Evolutionary conservation across 2,113 vertebrate genomes (phyloP), one percentile per base, ranked within the genome.

Genomic region (Oplegnathus fasciatus): DNA sequence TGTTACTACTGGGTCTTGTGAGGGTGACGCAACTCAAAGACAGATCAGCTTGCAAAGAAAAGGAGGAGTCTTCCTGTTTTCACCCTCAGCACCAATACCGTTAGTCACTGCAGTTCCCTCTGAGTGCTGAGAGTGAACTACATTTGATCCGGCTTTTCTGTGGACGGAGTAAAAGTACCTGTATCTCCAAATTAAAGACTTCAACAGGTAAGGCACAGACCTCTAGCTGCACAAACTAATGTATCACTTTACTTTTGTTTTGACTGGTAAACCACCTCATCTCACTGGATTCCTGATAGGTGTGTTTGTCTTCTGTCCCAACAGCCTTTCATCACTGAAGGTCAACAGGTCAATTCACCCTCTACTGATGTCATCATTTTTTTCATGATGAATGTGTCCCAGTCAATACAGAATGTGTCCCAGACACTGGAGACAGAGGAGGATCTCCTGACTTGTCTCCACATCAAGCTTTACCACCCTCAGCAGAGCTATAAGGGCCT

Each of bases 401-500:
- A n/a, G n/a, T n/a, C 34, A 37, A 37, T 37, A 37, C 3, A 4
- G 89, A 84, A 22, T 93, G 82, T 22, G 18, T 95, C 95, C 30
- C 95, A 96, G 91, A 96, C 92, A 0, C 85, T 94, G 0, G 96
- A 96, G 65, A 99, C 98, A 0, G 97, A 99, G 86, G 94, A 94
- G 67, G 97, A 98, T 86, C 94, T 94, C 0, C 76, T 95, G 8
- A 96, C 97, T 0, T 97, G 96, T 78, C 96, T 99, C 37, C 94
- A 92, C 77, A 69, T 99, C 75, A 96, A 95, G 4, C 34, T 98
- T 1, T 98, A 97, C 88, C 96, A 99, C 79, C 97, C 97, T 0
- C 92, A 94, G 54, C 97, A 97, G 70, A n/a, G 5, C 0, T 58
- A 61, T 9, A 90, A 74, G 52, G 90, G 77, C 37, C 70, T 97